Evolutionary conservation across 2,888 invertebrate species (phyloP), one percentile per base, ranked within the genome.

Genomic region (Cerceris rybyensis): DNA sequence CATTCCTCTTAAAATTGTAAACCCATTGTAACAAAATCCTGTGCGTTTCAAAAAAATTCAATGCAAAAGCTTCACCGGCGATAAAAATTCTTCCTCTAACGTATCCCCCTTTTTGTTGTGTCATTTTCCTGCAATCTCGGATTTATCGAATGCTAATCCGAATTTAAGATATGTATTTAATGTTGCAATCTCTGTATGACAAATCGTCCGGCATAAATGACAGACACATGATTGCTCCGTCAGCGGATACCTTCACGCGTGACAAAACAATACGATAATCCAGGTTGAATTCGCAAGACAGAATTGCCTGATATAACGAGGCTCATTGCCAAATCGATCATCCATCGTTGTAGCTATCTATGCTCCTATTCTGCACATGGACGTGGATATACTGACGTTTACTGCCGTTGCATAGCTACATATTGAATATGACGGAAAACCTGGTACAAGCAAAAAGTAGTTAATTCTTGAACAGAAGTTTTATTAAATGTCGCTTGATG

Each of bases 281-380:
- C 42, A 9, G n/a, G 39, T 41, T 41, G 58, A 6, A 59, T 59
- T 13, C 7, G 42, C 6, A 59, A 59, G 58, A 59, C 13, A 13
- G 57, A 7, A 0, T 28, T 7, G 6, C 17, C 52, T 16, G 28
- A 8, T 17, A n/a, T 13, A 16, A 39, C 65, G 39, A 55, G 52
- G 55, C 54, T 16, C 55, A 54, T 54, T 42, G 42, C 14, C 42
- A 55, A 65, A 65, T 65, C 65, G 65, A 65, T 65, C 55, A 65
- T 65, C 54, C 11, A 7, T 11, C 54, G 42, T 8, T 55, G 49
- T 17, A 52, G 9, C 14, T 28, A 28, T 52, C 52, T 7, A 46
- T 11, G 11, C 14, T n/a, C n/a, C 52, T 39, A 64, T 64, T 7
- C 39, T 41, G 55, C 43, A 55, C 11, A 55, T 64, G 64, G 50